These are phyloP conservation scores for Drosophila fulvimacula DNA, from an alignment of 2,888 invertebrate genomes.

Conservation along the genomic window DNA sequence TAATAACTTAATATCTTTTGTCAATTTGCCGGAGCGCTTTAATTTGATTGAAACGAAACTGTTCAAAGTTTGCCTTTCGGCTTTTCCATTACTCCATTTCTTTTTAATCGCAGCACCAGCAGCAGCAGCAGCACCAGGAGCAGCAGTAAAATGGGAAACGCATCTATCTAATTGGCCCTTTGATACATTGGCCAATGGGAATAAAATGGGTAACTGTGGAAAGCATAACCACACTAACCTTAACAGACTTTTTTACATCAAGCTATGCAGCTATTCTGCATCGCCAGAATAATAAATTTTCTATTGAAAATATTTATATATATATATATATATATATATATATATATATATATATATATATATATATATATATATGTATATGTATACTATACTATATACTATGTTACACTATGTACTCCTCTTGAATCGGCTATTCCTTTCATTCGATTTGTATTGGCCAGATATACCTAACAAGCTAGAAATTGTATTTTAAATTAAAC, in stretches of 20 bases:
- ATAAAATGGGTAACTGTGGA: neutral
- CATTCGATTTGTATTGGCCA: neutral
- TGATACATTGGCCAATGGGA: neutral
- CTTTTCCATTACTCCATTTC: slow-evolving; percentile 47
- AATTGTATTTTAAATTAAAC: neutral
- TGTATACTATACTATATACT: no score
- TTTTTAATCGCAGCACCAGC: slow-evolving; percentile 5
- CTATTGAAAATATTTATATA: neutral
- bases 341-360: no score
- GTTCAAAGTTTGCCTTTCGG: slow-evolving; percentile 49
- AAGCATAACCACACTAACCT: neutral
- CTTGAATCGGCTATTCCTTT: no score
- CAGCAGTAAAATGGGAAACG: slow-evolving; percentile 6
- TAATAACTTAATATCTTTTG: slow-evolving; percentile 77
- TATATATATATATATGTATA: neutral
- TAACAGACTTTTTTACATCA: neutral
- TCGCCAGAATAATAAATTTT: neutral
- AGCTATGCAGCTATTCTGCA: neutral
- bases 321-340: no score
- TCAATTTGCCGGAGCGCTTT: slow-evolving; percentile 57
- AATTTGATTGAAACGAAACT: slow-evolving; percentile 72
- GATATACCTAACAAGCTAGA: neutral
- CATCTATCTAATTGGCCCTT: slow-evolving; percentile 16
- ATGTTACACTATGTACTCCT: no score
- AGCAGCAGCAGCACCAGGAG: neutral